Evolutionary conservation across 1,140 invertebrate genomes (phyloP).

Genomic region (Lucilia cuprina): DNA sequence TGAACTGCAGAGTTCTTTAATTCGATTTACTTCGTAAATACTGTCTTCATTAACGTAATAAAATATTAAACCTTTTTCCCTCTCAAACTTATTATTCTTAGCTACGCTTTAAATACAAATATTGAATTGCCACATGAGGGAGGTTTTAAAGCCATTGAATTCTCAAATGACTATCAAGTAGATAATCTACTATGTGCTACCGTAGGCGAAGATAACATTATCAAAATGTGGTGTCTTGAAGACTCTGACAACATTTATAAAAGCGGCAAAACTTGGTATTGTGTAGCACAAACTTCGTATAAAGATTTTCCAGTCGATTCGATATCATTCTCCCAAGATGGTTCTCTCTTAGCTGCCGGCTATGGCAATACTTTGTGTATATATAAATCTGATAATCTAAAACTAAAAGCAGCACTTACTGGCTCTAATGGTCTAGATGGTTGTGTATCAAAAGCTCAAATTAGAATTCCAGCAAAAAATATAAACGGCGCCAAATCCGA

Average conservation of each 20-base stretch:
- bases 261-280: slow-evolving; percentile 69
- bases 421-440: slow-evolving; percentile 51
- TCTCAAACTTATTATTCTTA: slow-evolving; percentile 61
- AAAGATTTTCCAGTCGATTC: slow-evolving; percentile 66
- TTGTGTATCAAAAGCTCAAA: slow-evolving; percentile 49
- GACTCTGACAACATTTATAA: slow-evolving; percentile 67
- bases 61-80: background rate
- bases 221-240: slow-evolving; percentile 76
- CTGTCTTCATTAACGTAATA: too few relatives aligned
- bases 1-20: too few relatives aligned
- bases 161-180: slow-evolving; percentile 67
- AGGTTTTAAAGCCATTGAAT: slow-evolving; percentile 68
- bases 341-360: slow-evolving; percentile 75
- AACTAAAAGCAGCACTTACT: slow-evolving; percentile 66
- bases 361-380: slow-evolving; percentile 76
- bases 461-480: slow-evolving; percentile 44
- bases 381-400: slow-evolving; percentile 69
- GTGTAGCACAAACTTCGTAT: slow-evolving; percentile 72
- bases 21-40: too few relatives aligned
- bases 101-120: slow-evolving; percentile 76
- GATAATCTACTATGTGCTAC: slow-evolving; percentile 68
- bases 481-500: slow-evolving; percentile 47
- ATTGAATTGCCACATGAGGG: slow-evolving; percentile 77
- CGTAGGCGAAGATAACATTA: slow-evolving; percentile 73
- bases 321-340: slow-evolving; percentile 76